Percentiles rank a stretch among this genome's conserved stretches.
Conservation (phyloP, 2,113 vertebrate genomes). For the Tragelaphus strepsiceros region DNA sequence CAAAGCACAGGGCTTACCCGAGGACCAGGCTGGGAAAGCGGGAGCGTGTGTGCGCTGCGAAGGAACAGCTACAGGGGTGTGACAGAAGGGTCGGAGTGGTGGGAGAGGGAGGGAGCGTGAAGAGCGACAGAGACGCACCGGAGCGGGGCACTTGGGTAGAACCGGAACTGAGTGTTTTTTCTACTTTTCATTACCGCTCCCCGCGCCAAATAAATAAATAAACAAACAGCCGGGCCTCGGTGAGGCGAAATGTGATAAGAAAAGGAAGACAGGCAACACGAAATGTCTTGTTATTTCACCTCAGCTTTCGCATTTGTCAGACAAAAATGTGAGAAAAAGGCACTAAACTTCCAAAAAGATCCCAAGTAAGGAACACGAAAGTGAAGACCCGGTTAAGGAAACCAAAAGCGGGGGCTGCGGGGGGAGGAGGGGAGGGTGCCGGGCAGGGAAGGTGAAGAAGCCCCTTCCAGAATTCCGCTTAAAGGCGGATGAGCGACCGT, state of each 20-base stretch:
- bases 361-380: background rate
- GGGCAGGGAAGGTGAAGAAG: too few relatives aligned
- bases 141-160: background rate
- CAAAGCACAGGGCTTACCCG: background rate
- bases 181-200: background rate
- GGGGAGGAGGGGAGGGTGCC: background rate
- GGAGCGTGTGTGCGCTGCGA: background rate
- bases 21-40: background rate
- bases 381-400: background rate
- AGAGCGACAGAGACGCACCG: background rate
- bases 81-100: background rate
- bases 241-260: background rate
- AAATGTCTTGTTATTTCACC: background rate
- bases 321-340: background rate
- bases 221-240: background rate
- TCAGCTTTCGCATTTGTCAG: background rate
- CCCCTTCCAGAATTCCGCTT: background rate
- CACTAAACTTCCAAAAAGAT: constrained; percentile 4
- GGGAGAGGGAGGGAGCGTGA: background rate
- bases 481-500: background rate
- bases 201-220: background rate
- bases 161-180: background rate
- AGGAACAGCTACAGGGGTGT: background rate
- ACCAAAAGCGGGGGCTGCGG: background rate
- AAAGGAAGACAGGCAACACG: background rate